These are phyloP conservation scores for Antennarius maculatus DNA, from an alignment of 2,797 vertebrate genomes.

Conservation along the genomic window DNA sequence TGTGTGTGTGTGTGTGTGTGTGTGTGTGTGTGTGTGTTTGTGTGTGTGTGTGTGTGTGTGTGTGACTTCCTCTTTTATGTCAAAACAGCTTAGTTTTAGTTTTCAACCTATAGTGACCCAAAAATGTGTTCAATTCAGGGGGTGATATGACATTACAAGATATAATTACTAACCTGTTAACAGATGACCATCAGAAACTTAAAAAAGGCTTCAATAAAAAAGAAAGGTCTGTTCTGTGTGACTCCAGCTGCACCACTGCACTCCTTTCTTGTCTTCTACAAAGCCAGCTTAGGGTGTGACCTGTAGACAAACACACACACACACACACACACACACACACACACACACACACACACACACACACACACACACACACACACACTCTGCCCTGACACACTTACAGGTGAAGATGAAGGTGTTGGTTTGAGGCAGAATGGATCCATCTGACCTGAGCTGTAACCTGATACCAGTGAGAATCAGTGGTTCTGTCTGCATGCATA, in stretches of 20 bases:
- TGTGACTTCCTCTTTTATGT: no score
- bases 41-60: no score
- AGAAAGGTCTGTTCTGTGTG: constrained; percentile 15
- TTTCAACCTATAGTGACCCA: no score
- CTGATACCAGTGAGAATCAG: constrained; percentile 59
- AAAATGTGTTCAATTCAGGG: no score
- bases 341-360: no score
- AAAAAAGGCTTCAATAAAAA: not conserved
- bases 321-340: no score
- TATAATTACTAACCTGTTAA: not conserved
- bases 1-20: no score
- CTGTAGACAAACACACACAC: constrained; percentile 10
- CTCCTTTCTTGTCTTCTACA: constrained; percentile 14
- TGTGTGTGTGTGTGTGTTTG: no score
- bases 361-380: no score
- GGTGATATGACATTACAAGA: no score
- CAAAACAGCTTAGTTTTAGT: no score
- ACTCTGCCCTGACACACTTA: not conserved
- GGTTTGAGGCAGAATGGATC: constrained; percentile 23
- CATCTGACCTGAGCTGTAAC: constrained; percentile 49
- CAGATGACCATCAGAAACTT: constrained; percentile 7
- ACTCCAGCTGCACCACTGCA: constrained; percentile 23
- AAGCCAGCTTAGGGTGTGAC: constrained; percentile 46
- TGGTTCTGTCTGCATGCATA: constrained; percentile 49
- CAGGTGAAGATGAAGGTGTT: not conserved